Evolutionary conservation across 1,140 invertebrate species (phyloP).

Genomic region (Penaeus vannamei): DNA sequence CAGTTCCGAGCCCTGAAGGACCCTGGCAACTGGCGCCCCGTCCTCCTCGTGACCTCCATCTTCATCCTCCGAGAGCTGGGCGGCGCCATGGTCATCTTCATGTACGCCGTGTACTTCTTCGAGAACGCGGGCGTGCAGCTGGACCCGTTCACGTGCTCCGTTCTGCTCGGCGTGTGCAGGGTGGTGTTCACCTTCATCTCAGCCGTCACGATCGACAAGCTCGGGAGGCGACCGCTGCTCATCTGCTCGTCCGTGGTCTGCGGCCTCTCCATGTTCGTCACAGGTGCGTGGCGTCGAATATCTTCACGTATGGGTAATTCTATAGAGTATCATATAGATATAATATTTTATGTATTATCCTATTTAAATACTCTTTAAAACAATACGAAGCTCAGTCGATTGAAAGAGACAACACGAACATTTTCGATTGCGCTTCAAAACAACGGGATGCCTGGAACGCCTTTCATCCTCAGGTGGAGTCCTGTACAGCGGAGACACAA

Average conservation of each 20-base stretch:
- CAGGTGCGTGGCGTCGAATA: conserved; percentile 4
- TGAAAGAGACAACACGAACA: neutral
- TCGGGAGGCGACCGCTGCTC: conserved; percentile 57
- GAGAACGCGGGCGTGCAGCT: conserved; percentile 55
- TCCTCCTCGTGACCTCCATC: conserved; percentile 49
- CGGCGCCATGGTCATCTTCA: conserved; percentile 61
- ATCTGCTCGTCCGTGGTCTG: conserved; percentile 47
- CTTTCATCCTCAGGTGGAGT: conserved; percentile 26
- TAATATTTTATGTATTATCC: too few species aligned
- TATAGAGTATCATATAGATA: too few species aligned
- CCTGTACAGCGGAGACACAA: conserved; percentile 31
- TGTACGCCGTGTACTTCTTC: conserved; percentile 64
- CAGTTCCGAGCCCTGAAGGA: conserved; percentile 43
- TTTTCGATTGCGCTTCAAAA: neutral
- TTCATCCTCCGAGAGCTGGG: conserved; percentile 56
- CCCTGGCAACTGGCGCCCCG: conserved; percentile 50
- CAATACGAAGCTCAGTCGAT: neutral
- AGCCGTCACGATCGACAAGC: conserved; percentile 45
- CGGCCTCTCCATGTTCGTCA: conserved; percentile 45
- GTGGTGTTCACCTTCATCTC: conserved; percentile 52
- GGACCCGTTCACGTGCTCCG: conserved; percentile 62
- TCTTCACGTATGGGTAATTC: too few species aligned
- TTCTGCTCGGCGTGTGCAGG: conserved; percentile 44
- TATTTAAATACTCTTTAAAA: neutral
- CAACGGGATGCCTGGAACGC: too few species aligned